Evolutionary conservation across 2,888 invertebrate genomes (phyloP), one percentile per base, ranked within the genome.

Genomic region (Eledona agricola): DNA sequence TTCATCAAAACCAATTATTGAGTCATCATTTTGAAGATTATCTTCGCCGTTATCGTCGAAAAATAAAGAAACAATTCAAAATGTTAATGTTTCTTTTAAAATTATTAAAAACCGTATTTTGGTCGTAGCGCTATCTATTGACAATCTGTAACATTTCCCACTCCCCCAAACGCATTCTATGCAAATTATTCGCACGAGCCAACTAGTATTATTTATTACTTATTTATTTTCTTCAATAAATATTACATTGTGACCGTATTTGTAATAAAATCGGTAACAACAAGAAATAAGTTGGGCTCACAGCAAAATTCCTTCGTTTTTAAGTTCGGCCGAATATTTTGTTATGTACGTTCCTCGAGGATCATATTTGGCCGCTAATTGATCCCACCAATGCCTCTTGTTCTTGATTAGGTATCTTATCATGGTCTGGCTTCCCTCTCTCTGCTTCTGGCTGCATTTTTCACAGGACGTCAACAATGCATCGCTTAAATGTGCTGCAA

Each of bases 401-500:
- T 87, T 78, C 51, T 87, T 81, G 54, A 87, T 83, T 51, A 91
- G 76, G 64, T 78, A 82, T 7, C 82, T 79, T 9, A 89, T 80
- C 2, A 88, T 82, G 57, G 79, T 84, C 59, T 84, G 82, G 16
- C 85, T 82, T 32, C 83, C 84, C 7, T 76, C 68, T 65, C 79
- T 82, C 71, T 89, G 89, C 9, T 78, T 78, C 9, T 84, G 81
- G 11, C 82, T 86, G 69, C 89, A 90, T 69, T 86, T 86, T 43
- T 64, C 62, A 71, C 89, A 90, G 4, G 12, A 3, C 1, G 32
- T 45, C n/a, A 12, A n/a, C 2, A 45, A 9, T 6, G 45, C 45
- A 19, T 45, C 45, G 2, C 10, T 4, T 4, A 35, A 16, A 17
- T 20, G n/a, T 15, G 4, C 35, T 35, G 11, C 3, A 35, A 35